Evolutionary conservation across 2,888 invertebrate genomes (phyloP).

Genomic region (Crioceris asparagi): DNA sequence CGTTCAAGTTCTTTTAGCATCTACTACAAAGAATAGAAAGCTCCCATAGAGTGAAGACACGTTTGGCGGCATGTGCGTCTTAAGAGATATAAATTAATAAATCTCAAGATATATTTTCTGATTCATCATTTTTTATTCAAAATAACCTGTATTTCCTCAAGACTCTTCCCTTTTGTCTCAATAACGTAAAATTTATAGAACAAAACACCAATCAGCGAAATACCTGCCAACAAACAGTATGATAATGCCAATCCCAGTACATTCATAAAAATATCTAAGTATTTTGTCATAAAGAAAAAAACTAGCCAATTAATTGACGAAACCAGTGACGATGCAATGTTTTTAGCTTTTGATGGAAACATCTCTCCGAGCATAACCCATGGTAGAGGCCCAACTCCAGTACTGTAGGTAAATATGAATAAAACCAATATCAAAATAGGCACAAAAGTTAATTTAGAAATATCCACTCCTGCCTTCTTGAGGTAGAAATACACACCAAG

Average conservation of each 20-base stretch:
- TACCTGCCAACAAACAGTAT: background rate
- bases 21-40: too few species aligned
- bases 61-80: too few species aligned
- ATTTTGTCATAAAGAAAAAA: background rate
- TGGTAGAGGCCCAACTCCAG: background rate
- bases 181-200: background rate
- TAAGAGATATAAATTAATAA: too few species aligned
- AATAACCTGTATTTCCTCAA: background rate
- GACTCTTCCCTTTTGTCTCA: background rate
- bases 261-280: background rate
- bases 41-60: too few species aligned
- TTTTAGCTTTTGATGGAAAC: background rate
- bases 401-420: background rate
- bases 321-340: background rate
- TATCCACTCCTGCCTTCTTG: background rate
- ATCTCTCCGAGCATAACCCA: background rate
- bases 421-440: background rate
- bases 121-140: too few species aligned
- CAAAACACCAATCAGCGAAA: background rate
- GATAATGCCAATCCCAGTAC: background rate
- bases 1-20: too few species aligned
- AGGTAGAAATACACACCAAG: background rate
- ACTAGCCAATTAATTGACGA: background rate
- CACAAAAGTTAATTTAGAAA: background rate
- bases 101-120: too few species aligned